phyloP scores from a whole-genome alignment of 2,113 vertebrate species.

The Xiphorhynchus elegans region DNA sequence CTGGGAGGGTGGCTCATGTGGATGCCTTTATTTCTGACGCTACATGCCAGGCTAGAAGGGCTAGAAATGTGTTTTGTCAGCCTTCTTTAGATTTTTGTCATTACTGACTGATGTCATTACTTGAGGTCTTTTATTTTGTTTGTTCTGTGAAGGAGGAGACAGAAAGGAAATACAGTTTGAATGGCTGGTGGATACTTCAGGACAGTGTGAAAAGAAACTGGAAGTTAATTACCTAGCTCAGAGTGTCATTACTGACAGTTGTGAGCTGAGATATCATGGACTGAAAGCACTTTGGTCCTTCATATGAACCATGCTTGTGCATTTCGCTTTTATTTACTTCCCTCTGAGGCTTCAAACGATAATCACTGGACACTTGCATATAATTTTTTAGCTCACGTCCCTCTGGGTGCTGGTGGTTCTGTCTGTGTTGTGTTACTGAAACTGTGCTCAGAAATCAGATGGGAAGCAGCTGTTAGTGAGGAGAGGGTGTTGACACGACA shows the following conservation, averaged over 20 bases:
- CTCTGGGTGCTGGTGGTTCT: background rate
- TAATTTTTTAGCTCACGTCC: background rate
- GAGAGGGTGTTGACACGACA: background rate
- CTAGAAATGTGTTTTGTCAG: background rate
- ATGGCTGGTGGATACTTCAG: background rate
- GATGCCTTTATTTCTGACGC: background rate
- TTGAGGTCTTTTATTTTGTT: background rate
- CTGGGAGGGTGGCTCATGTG: background rate
- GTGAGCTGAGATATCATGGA: background rate
- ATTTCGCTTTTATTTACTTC: background rate
- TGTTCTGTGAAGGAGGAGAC: background rate
- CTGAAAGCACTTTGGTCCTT: background rate
- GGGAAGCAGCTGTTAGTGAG: conserved; percentile 14
- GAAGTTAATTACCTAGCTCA: background rate
- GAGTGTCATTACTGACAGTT: background rate
- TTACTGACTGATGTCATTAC: background rate
- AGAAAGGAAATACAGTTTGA: background rate
- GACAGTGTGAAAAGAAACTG: background rate
- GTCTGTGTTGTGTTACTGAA: background rate
- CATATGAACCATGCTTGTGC: background rate
- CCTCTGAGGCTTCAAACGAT: background rate
- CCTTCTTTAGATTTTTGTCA: background rate
- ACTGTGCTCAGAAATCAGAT: background rate
- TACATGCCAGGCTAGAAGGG: background rate
- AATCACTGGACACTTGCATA: background rate